Percentiles rank a stretch among this genome's conserved stretches.
These are phyloP conservation scores for Brachionus manjavacas DNA, from an alignment of 1,140 invertebrate species.

Conservation along the genomic window DNA sequence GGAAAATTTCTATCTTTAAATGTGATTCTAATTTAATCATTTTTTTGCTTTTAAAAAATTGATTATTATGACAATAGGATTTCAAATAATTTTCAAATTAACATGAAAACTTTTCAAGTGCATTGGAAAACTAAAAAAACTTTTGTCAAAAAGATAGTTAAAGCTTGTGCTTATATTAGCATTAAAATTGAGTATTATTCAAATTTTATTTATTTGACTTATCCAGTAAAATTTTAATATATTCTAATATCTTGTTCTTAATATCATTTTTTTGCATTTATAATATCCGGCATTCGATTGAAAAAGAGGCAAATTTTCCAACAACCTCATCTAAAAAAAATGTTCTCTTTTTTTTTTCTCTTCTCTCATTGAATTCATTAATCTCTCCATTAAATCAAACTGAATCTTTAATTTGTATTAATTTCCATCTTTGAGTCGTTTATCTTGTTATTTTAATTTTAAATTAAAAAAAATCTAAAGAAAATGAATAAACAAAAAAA, in stretches of 20 bases:
- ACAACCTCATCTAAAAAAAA: not conserved
- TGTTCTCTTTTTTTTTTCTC: not conserved
- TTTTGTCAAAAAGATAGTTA: too few species aligned
- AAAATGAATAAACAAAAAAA: not conserved
- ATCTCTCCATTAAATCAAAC: not conserved
- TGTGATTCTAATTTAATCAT: too few species aligned
- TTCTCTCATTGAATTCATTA: not conserved
- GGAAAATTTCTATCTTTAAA: too few species aligned
- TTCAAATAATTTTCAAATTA: too few species aligned
- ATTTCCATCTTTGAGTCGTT: not conserved
- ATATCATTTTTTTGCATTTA: not conserved
- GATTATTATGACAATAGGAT: too few species aligned
- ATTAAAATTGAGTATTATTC: not conserved
- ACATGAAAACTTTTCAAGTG: too few species aligned
- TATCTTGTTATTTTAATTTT: constrained; percentile 14
- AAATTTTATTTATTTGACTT: not conserved
- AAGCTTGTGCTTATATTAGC: not conserved
- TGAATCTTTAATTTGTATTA: not conserved
- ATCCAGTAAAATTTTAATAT: not conserved
- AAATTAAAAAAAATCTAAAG: not conserved
- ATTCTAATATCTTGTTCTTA: not conserved
- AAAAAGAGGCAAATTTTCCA: not conserved
- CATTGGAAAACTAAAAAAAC: too few species aligned
- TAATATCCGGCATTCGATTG: not conserved
- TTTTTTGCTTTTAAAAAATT: too few species aligned